Base-by-base conservation (phyloP, 2,113 vertebrate genomes). In the Perognathus longimembris region DNA sequence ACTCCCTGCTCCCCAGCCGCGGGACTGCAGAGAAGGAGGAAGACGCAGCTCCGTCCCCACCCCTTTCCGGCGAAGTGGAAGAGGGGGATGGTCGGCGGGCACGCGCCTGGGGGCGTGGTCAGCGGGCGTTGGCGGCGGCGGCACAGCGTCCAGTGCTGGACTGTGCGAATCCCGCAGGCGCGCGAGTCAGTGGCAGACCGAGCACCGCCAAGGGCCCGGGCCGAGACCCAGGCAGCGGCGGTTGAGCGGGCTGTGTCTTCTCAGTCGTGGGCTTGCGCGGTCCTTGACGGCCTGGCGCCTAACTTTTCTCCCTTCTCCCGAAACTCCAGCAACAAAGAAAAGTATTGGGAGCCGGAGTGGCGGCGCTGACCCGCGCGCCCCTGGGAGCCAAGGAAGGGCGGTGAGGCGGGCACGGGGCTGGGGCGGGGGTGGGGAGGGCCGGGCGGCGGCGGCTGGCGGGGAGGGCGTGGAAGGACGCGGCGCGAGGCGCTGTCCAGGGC, bases 401-500 rank as follows among this genome's bases (percentile, higher is more conserved):
- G 96, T 94, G 74, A 92, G 63, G 89, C 42, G 75, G 45, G n/a
- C 50, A 83, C 82, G 64, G 36, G 45, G 74, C 38, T 24, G 89
- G 91, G 89, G 83, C 57, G 40, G 45, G 78, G 45, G 24, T 86
- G 91, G 89, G 83, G 50, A 71, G 82, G 92, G 57, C 57, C 50
- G 24, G 74, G 93, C 24, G 80, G 74, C 42, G 77, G 94, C 67
- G 63, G 93, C 92, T 14, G 92, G 87, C 14, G 50, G 77, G 40
- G 84, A 91, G 96, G 97, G 93, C 91, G 96, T 93, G 95, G 97
- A 89, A 92, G 97, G 96, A 96, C 96, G 96, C 96, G 94, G 94
- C 98, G 98, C 98, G 92, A 96, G 97, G 97, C 97, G 99, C 99
- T 99, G 99, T 99, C 99, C 99, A 98, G 98, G 98, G 98, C 98